Conservation (phyloP, 2,888 invertebrate genomes). For the Adelognathus sp. region DNA sequence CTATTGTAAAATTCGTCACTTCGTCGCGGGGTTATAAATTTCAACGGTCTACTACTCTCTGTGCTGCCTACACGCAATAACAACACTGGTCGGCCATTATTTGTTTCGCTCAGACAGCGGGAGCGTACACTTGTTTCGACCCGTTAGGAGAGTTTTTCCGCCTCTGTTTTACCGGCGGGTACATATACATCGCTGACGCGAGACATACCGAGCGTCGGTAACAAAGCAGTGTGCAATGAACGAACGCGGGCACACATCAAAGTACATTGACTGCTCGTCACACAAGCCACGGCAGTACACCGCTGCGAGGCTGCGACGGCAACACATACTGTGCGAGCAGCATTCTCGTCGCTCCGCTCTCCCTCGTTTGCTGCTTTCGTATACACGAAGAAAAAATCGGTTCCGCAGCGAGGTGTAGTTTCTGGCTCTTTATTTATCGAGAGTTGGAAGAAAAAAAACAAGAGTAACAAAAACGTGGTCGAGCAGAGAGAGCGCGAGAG, state of each 20-base stretch:
- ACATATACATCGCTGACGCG: no score
- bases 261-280: no score
- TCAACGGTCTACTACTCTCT: constrained; percentile 60
- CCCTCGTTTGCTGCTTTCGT: background rate
- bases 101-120: constrained; percentile 55
- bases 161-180: background rate
- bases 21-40: constrained; percentile 57
- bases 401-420: constrained; percentile 7
- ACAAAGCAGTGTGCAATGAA: no score
- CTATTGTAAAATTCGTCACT: constrained; percentile 12
- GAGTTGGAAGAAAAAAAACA: no score
- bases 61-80: constrained; percentile 70
- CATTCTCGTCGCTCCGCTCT: background rate
- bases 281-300: background rate
- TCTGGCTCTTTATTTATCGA: background rate
- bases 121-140: constrained; percentile 38
- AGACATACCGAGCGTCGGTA: no score
- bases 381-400: background rate
- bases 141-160: constrained; percentile 6
- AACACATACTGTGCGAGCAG: background rate
- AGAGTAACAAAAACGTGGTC: no score
- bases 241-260: no score
- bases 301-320: constrained; percentile 11
- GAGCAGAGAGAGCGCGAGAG: no score
- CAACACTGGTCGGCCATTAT: constrained; percentile 73